Percentiles rank a stretch among this genome's conserved stretches.
Evolutionary conservation across 2,888 invertebrate genomes (phyloP).

Genomic region (Heterodera filipjevi): DNA sequence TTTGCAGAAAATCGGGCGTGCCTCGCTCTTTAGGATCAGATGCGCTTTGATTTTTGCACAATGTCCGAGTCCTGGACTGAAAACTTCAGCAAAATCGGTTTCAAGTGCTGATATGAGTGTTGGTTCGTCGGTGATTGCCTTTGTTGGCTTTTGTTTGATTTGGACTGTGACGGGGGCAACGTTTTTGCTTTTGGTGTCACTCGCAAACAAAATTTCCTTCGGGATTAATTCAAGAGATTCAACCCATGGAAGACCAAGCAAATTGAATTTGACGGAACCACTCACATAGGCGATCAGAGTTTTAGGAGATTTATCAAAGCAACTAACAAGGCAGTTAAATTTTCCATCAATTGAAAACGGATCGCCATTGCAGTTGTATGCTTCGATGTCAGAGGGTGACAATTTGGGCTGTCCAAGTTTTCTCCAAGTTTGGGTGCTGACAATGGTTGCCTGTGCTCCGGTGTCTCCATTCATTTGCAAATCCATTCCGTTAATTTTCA

Average conservation of each 20-base stretch:
- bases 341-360: not conserved
- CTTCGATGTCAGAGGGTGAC: not conserved
- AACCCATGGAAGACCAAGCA: conserved; percentile 18
- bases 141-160: not conserved
- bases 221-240: not conserved
- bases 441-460: conserved; percentile 26
- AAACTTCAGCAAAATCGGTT: conserved; percentile 21
- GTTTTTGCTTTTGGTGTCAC: too few species aligned
- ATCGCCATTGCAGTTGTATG: not conserved
- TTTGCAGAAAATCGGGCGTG: conserved; percentile 39
- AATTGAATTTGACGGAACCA: not conserved
- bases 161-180: not conserved
- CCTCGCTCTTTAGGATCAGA: conserved; percentile 38
- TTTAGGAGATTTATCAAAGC: not conserved
- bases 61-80: conserved; percentile 26
- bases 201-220: not conserved
- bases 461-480: conserved; percentile 22
- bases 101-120: not conserved
- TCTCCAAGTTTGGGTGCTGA: not conserved
- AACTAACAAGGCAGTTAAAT: not conserved
- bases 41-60: conserved; percentile 38
- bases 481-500: conserved; percentile 5
- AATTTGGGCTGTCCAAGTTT: conserved; percentile 16
- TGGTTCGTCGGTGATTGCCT: not conserved
- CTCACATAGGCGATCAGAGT: not conserved